These are phyloP conservation scores for Argya squamiceps DNA, from an alignment of 2,797 vertebrate genomes.

Conservation along the genomic window DNA sequence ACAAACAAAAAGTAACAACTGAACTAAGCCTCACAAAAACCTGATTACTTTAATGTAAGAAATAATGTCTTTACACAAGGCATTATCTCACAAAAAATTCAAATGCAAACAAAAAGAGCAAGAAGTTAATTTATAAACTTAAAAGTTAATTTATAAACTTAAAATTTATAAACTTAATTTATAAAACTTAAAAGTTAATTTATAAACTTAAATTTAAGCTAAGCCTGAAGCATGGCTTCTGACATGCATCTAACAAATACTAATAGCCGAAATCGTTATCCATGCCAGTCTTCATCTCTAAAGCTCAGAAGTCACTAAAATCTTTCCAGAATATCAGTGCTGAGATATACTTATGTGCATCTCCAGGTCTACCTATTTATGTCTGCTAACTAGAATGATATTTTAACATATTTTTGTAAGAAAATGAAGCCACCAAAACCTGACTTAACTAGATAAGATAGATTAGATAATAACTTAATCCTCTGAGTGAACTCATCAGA, in stretches of 20 bases:
- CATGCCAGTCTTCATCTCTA: not conserved
- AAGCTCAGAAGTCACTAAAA: not conserved
- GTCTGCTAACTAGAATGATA: not conserved
- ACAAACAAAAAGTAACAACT: not conserved
- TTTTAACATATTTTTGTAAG: not conserved
- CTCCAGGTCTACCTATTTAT: not conserved
- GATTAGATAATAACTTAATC: not conserved
- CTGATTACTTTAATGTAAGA: not conserved
- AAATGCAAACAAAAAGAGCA: not conserved
- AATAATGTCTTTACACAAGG: not conserved
- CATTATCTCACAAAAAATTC: not conserved
- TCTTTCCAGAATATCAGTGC: not conserved
- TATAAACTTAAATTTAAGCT: not conserved
- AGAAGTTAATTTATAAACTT: not conserved
- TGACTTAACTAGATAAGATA: not conserved
- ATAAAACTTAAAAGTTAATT: not conserved
- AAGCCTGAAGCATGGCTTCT: not conserved
- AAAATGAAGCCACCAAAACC: not conserved
- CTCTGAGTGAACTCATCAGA: not conserved
- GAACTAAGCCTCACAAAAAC: not conserved
- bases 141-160: not conserved
- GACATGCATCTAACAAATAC: not conserved
- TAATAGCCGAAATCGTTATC: not conserved
- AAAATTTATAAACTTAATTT: too few relatives aligned
- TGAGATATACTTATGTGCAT: not conserved